Conservation (phyloP, 2,888 invertebrate species). For the Rhabditophanes sp. region DNA sequence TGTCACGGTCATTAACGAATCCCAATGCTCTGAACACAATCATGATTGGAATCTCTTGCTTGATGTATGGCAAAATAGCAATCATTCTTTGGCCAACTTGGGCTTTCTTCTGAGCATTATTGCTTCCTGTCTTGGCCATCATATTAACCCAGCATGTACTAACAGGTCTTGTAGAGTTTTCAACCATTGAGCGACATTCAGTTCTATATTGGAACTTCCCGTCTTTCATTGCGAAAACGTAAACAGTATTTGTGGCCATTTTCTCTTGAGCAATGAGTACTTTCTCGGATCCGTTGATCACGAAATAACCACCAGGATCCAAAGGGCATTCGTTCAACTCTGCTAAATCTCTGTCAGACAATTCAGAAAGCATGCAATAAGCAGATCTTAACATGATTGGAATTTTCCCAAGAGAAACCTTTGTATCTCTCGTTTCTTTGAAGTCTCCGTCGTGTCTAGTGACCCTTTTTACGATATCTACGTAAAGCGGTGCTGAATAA, state of each 20-base stretch:
- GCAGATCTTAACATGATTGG: conserved; percentile 96
- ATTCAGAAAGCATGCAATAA: conserved; percentile 78
- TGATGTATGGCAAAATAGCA: conserved; percentile 91
- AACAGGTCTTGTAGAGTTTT: conserved; percentile 71
- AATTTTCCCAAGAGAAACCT: conserved; percentile 69
- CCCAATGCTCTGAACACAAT: conserved; percentile 97
- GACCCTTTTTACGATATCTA: conserved; percentile 74
- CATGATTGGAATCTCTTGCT: conserved; percentile 98
- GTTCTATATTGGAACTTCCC: conserved; percentile 96
- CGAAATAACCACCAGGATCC: conserved; percentile 95
- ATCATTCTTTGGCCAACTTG: conserved; percentile 96
- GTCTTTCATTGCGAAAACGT: conserved; percentile 98
- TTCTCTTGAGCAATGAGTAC: conserved; percentile 96
- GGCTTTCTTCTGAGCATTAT: conserved; percentile 63
- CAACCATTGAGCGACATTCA: conserved; percentile 83
- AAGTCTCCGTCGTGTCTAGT: conserved; percentile 66
- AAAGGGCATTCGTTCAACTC: conserved; percentile 97
- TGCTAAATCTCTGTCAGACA: conserved; percentile 94
- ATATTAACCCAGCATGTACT: conserved; percentile 85
- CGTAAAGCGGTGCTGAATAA: conserved; percentile 93
- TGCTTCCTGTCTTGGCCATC: conserved; percentile 87
- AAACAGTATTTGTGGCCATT: conserved; percentile 99
- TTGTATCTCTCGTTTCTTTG: conserved; percentile 59
- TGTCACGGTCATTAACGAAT: conserved; percentile 96
- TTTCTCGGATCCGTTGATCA: conserved; percentile 97